Percentiles rank a stretch among this genome's conserved stretches.
These are phyloP conservation scores for Berghia stephanieae DNA, from an alignment of 1,140 invertebrate genomes.

Conservation along the genomic window DNA sequence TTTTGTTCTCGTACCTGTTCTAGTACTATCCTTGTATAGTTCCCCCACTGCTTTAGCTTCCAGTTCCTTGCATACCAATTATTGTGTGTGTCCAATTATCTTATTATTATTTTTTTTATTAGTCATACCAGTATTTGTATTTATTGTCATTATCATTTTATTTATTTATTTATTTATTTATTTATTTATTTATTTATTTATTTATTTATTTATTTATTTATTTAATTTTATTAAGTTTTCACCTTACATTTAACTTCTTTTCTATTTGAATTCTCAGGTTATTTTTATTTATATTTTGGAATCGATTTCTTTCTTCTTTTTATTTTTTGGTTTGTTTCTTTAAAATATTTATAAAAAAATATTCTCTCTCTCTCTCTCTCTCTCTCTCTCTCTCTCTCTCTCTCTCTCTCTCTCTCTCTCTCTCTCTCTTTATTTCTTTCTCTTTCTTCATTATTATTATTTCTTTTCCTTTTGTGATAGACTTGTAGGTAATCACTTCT, in stretches of 20 bases:
- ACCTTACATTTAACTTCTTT: not conserved
- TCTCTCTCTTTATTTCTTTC: not conserved
- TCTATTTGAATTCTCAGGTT: not conserved
- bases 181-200: not conserved
- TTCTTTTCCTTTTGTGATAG: too few species aligned
- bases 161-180: conserved; percentile 7
- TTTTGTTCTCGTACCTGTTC: too few species aligned
- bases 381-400: not conserved
- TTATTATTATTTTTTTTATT: not conserved
- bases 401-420: conserved; percentile 10
- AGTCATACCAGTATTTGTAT: not conserved
- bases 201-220: not conserved
- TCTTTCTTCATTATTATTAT: not conserved
- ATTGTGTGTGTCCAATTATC: not conserved
- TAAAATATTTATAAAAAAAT: not conserved
- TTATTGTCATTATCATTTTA: not conserved
- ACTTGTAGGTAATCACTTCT: too few species aligned
- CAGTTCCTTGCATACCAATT: not conserved
- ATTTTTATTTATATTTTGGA: not conserved
- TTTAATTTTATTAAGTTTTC: not conserved
- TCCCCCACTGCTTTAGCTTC: too few species aligned
- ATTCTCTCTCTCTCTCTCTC: not conserved
- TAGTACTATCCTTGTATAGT: too few species aligned
- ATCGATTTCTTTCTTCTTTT: conserved; percentile 15
- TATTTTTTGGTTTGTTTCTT: not conserved